These are phyloP conservation scores for Podocnemis expansa DNA, from an alignment of 2,113 vertebrate species.

Conservation along the genomic window DNA sequence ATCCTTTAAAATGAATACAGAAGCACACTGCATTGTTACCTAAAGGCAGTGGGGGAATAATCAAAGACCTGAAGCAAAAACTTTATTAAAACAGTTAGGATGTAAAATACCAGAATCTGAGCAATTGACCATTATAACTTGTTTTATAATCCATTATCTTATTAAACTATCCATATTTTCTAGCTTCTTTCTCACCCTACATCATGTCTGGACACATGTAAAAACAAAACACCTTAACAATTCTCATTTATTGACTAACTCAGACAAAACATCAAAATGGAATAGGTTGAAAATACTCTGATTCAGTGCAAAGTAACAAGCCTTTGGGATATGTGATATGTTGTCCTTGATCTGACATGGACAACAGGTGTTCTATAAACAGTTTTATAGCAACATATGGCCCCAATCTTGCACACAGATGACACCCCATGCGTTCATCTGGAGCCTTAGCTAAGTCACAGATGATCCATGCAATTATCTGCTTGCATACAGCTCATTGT, in stretches of 20 bases:
- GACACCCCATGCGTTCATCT: background rate
- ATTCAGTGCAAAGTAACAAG: background rate
- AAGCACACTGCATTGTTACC: background rate
- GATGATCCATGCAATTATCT: rapidly evolving
- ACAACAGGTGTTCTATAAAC: background rate
- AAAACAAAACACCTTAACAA: background rate
- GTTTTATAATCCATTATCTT: no score
- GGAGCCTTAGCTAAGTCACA: background rate
- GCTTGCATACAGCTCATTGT: rapidly evolving
- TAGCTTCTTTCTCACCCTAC: background rate
- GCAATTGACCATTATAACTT: no score
- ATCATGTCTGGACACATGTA: background rate
- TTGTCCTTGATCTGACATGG: background rate
- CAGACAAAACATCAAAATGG: background rate
- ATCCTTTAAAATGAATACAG: background rate
- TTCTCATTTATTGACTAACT: background rate
- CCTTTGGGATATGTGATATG: rapidly evolving
- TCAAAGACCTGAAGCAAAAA: no score
- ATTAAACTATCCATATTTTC: background rate
- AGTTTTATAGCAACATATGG: background rate
- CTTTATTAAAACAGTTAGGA: no score
- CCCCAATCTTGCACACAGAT: background rate
- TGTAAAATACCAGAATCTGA: no score
- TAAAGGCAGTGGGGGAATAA: no score
- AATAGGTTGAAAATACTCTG: background rate